phyloP scores from a whole-genome alignment of 2,888 invertebrate species.

The Rhorus exstirpatorius region DNA sequence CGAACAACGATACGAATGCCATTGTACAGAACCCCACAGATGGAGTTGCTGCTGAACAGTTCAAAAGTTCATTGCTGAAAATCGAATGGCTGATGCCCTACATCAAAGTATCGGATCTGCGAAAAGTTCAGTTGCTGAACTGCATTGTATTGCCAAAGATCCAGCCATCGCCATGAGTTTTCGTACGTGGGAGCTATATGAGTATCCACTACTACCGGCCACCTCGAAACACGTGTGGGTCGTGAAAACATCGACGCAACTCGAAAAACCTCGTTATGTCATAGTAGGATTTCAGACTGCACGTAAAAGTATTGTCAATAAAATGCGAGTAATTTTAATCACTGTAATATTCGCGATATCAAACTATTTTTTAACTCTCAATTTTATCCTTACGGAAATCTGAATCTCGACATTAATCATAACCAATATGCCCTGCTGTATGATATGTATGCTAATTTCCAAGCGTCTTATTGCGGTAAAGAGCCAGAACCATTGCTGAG shows the following conservation, averaged over 20 bases:
- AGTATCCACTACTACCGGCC: conserved; percentile 26
- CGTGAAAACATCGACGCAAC: conserved; percentile 22
- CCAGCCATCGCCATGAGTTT: conserved; percentile 18
- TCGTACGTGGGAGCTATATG: conserved; percentile 20
- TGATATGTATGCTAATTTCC: conserved; percentile 9
- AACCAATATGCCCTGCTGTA: conserved; percentile 3
- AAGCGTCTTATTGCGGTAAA: neutral
- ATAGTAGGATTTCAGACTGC: neutral
- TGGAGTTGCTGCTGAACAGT: conserved; percentile 72
- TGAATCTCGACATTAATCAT: neutral
- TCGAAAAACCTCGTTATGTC: conserved; percentile 5
- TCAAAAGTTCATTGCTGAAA: conserved; percentile 73
- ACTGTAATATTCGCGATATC: neutral
- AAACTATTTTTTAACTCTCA: neutral
- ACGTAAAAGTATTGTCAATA: conserved; percentile 74
- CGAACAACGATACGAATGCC: conserved; percentile 77
- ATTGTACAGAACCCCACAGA: conserved; percentile 59
- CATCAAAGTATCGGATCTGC: too few species aligned
- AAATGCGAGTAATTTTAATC: conserved; percentile 12
- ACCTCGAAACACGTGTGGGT: conserved; percentile 13
- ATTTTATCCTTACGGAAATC: conserved; percentile 6
- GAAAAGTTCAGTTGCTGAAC: conserved; percentile 26
- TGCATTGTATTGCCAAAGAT: conserved; percentile 29
- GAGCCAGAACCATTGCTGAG: neutral
- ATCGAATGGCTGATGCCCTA: conserved; percentile 65